Conservation (phyloP, 2,888 invertebrate species). For the Schrankia costaestrigalis region DNA sequence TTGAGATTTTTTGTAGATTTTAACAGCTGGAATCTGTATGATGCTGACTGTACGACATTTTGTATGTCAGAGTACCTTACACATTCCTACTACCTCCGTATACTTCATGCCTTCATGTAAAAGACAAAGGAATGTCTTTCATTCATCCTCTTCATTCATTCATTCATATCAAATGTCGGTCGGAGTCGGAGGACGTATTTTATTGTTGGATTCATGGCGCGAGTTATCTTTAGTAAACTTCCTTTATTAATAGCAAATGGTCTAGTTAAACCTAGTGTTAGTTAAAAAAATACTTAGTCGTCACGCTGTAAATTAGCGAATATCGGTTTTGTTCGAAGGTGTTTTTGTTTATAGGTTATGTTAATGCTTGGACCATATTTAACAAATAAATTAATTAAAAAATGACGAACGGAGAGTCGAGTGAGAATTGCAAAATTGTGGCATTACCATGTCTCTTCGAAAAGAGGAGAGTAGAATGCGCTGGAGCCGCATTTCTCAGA, state of each 20-base stretch:
- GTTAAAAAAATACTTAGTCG: slow-evolving; percentile 12
- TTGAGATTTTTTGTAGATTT: too few relatives aligned
- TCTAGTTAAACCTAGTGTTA: slow-evolving; percentile 5
- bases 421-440: slow-evolving; percentile 51
- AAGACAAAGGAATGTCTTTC: too few relatives aligned
- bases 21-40: too few relatives aligned
- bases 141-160: slow-evolving; percentile 17
- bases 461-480: slow-evolving; percentile 74
- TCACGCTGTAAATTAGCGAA: slow-evolving; percentile 11
- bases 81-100: too few relatives aligned
- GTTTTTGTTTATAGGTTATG: slow-evolving; percentile 69
- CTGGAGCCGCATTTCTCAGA: slow-evolving; percentile 72
- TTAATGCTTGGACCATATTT: slow-evolving; percentile 60
- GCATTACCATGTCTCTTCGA: slow-evolving; percentile 57
- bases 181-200: too few relatives aligned
- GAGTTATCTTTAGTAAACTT: too few relatives aligned
- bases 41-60: too few relatives aligned
- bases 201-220: slow-evolving; percentile 13
- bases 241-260: too few relatives aligned
- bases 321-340: slow-evolving; percentile 27
- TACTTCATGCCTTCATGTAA: too few relatives aligned
- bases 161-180: slow-evolving; percentile 28
- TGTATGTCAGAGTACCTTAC: too few relatives aligned
- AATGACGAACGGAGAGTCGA: slow-evolving; percentile 66
- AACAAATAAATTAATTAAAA: slow-evolving; percentile 48